Percentiles rank a stretch among this genome's conserved stretches.
phyloP scores from a whole-genome alignment of 2,113 vertebrate species.

The Vidua chalybeata region DNA sequence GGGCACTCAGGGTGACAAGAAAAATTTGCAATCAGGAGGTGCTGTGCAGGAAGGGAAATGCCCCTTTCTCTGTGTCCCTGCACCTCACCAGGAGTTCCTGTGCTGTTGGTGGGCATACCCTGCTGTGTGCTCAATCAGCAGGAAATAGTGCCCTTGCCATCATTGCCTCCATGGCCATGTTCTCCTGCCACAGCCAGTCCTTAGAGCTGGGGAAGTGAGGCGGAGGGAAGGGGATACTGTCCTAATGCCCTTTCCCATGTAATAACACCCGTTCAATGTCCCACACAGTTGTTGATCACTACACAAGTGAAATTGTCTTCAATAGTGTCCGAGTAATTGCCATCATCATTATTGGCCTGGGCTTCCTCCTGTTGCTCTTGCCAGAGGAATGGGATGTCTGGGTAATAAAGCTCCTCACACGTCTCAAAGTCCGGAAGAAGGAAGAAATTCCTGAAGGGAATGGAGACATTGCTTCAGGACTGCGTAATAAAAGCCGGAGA shows the following conservation, averaged over 20 bases:
- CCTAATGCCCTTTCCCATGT: background rate
- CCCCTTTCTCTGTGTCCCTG: background rate
- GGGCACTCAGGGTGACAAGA: background rate
- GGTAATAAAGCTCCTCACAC: conserved; percentile 86
- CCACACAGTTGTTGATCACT: conserved; percentile 88
- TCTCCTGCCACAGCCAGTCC: background rate
- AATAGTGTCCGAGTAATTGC: conserved; percentile 93
- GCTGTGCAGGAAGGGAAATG: background rate
- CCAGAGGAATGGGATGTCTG: conserved; percentile 96
- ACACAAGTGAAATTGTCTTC: conserved; percentile 92
- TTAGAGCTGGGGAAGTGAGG: background rate
- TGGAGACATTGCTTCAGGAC: conserved; percentile 76
- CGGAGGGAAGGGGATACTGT: background rate
- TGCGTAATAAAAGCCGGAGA: conserved; percentile 83
- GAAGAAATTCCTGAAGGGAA: conserved; percentile 83
- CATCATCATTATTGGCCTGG: conserved; percentile 92
- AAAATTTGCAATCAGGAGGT: background rate
- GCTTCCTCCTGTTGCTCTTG: conserved; percentile 92
- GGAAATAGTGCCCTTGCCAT: background rate
- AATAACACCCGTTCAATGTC: conserved; percentile 14
- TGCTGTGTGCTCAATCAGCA: background rate
- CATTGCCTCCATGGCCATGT: background rate
- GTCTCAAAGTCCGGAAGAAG: conserved; percentile 86
- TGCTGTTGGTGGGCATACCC: background rate
- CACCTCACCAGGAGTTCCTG: background rate